A percentile compares a stretch with the other conserved stretches of the same genome.
Evolutionary conservation across 2,797 vertebrate genomes (phyloP).

Genomic region (Cossypha caffra): DNA sequence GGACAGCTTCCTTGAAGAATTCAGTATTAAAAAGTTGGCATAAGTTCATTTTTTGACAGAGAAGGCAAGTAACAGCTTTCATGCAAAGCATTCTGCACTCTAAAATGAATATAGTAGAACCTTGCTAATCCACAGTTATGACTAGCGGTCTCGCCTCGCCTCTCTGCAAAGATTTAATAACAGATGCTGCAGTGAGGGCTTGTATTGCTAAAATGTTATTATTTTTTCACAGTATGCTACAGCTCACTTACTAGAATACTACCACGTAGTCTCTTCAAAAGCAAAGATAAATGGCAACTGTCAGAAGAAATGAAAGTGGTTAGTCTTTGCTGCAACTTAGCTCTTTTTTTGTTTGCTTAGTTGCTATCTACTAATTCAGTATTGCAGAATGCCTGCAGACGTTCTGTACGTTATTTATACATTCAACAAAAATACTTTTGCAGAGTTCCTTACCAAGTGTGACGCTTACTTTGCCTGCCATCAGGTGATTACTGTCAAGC

Average conservation of each 20-base stretch:
- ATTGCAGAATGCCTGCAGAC: background rate
- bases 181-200: slow-evolving; percentile 45
- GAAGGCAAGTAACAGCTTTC: slow-evolving; percentile 9
- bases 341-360: slow-evolving; percentile 2
- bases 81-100: background rate
- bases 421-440: background rate
- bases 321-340: background rate
- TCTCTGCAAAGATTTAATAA: slow-evolving; percentile 62
- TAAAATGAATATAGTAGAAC: background rate
- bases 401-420: background rate
- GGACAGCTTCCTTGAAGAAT: background rate
- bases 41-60: background rate
- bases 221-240: slow-evolving; percentile 19
- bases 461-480: background rate
- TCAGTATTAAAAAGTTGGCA: background rate
- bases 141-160: slow-evolving; percentile 3
- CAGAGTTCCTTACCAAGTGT: background rate
- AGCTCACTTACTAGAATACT: background rate
- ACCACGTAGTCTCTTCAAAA: background rate
- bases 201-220: slow-evolving; percentile 44
- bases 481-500: background rate
- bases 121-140: slow-evolving; percentile 48
- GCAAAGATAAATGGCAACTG: slow-evolving; percentile 19
- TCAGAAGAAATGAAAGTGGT: background rate
- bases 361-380: background rate